A percentile compares a stretch with the other conserved stretches of the same genome.
These are phyloP conservation scores for Pandemis cinnamomeana DNA, from an alignment of 2,888 invertebrate species.

Conservation along the genomic window DNA sequence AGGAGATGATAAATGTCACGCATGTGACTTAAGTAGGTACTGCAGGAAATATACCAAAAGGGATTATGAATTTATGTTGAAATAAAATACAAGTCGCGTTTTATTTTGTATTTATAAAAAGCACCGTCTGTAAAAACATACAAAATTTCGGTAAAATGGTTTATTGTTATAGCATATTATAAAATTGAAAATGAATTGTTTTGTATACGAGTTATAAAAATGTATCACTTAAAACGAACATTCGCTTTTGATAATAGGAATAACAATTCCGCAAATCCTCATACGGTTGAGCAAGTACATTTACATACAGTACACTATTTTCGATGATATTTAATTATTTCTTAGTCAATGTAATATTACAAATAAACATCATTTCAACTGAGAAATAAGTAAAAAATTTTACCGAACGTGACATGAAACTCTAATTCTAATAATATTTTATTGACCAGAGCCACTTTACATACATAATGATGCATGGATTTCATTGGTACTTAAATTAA, in stretches of 20 bases:
- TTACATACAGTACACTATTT: slow-evolving; percentile 56
- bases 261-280: slow-evolving; percentile 57
- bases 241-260: slow-evolving; percentile 56
- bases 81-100: slow-evolving; percentile 52
- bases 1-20: too few species aligned
- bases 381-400: slow-evolving; percentile 54
- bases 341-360: slow-evolving; percentile 55
- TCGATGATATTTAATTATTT: slow-evolving; percentile 59
- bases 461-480: slow-evolving; percentile 53
- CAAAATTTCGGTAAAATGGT: slow-evolving; percentile 76
- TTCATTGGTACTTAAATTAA: slow-evolving; percentile 54
- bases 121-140: slow-evolving; percentile 83
- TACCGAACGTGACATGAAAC: slow-evolving; percentile 64
- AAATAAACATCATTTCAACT: slow-evolving; percentile 53
- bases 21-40: background rate
- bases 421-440: slow-evolving; percentile 61
- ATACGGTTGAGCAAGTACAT: slow-evolving; percentile 74
- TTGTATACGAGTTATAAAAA: slow-evolving; percentile 73
- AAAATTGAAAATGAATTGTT: slow-evolving; percentile 71
- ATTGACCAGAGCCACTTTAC: slow-evolving; percentile 59
- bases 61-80: background rate
- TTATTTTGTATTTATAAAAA: slow-evolving; percentile 80
- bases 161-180: slow-evolving; percentile 75
- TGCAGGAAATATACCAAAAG: background rate
- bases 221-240: slow-evolving; percentile 55